Conservation (phyloP, 2,113 vertebrate species). For the Ardeotis arabs region DNA sequence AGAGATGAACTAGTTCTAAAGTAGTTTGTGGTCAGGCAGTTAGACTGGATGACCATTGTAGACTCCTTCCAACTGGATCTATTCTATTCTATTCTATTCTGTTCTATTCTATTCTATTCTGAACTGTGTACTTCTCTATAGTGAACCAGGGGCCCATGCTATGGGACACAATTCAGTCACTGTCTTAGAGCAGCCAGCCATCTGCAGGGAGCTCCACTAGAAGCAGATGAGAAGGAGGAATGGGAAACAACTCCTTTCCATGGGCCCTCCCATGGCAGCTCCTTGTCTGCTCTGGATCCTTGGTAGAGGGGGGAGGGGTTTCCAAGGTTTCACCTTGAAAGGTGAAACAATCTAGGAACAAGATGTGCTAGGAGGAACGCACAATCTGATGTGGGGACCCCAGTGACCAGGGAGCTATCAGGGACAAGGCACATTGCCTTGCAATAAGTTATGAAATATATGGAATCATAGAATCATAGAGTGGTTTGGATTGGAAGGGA, state of each 20-base stretch:
- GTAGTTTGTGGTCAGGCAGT: neutral
- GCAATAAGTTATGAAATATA: rapidly evolving
- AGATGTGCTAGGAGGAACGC: neutral
- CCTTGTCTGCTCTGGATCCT: neutral
- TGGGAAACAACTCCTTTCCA: neutral
- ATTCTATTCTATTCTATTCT: neutral
- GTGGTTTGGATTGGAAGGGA: no score
- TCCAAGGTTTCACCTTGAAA: neutral
- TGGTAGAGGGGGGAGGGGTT: neutral
- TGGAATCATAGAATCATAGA: no score
- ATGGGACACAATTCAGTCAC: neutral
- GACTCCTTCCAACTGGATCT: neutral
- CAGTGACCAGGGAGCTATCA: neutral
- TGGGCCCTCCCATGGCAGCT: rapidly evolving
- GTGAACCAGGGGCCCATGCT: neutral
- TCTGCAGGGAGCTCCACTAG: neutral
- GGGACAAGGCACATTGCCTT: no score
- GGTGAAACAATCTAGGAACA: neutral
- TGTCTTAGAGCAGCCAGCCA: neutral
- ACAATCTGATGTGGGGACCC: neutral
- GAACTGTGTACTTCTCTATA: neutral
- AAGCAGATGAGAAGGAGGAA: neutral
- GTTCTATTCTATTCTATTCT: neutral
- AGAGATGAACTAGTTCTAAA: neutral
- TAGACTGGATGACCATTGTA: neutral